Evolutionary conservation across 2,888 invertebrate species (phyloP).

Genomic region (Drosophila nigricruria): DNA sequence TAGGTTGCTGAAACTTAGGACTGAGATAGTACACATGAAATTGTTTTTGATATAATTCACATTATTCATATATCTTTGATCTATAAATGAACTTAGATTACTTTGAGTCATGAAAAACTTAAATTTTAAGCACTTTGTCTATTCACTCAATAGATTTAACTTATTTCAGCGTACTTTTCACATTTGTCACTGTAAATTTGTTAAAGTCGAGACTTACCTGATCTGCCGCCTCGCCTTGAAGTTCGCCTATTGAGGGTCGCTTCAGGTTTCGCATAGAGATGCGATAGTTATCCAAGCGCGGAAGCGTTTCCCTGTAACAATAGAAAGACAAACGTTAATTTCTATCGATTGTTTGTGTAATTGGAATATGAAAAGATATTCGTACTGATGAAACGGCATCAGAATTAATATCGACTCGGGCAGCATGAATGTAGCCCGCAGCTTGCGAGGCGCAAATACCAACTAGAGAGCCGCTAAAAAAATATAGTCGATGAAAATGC

Average conservation of each 20-base stretch:
- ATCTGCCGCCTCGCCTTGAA: constrained; percentile 88
- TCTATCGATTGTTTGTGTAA: not conserved
- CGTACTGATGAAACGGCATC: constrained; percentile 72
- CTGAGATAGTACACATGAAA: not conserved
- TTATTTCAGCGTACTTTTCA: not conserved
- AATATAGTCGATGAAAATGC: constrained; percentile 40
- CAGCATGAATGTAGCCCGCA: constrained; percentile 67
- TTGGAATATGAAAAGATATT: constrained; percentile 1
- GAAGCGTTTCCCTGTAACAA: constrained; percentile 89
- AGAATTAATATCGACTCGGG: constrained; percentile 68
- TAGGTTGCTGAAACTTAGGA: not conserved
- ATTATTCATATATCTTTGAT: too few species aligned
- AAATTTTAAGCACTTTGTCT: not conserved
- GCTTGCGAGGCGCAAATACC: constrained; percentile 63
- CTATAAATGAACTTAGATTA: too few species aligned
- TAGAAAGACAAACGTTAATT: not conserved
- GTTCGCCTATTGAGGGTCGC: constrained; percentile 93
- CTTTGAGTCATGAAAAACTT: too few species aligned
- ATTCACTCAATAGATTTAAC: not conserved
- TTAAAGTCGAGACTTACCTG: constrained; percentile 75
- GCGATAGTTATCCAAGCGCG: constrained; percentile 93
- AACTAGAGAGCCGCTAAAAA: constrained; percentile 28
- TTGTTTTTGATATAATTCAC: too few species aligned
- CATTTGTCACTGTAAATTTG: not conserved
- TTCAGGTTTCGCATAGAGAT: constrained; percentile 91